Evolutionary conservation across 2,113 vertebrate species (phyloP).

Genomic region (Tychaedon coryphoeus): DNA sequence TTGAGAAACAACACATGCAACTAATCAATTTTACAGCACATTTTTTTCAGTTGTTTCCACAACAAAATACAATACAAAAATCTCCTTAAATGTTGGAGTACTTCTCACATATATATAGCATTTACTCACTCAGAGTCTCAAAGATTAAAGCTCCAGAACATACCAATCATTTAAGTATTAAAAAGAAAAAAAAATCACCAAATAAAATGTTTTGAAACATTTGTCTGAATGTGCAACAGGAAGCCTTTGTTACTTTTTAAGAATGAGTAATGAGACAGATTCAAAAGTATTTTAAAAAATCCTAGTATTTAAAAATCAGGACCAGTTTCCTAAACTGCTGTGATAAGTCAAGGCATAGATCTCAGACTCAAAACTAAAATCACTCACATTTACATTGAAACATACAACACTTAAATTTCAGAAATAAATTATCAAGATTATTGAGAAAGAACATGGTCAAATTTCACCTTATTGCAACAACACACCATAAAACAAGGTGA

Average conservation of each 20-base stretch:
- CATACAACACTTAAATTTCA: not conserved
- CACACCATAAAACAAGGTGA: not conserved
- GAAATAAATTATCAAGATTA: not conserved
- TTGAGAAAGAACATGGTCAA: not conserved
- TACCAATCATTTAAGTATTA: not conserved
- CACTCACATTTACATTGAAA: not conserved
- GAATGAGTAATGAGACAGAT: not conserved
- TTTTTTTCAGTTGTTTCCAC: not conserved
- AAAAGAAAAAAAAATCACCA: not conserved
- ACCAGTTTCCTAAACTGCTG: not conserved
- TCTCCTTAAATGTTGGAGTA: not conserved
- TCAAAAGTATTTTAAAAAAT: not conserved
- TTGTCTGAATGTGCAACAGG: not conserved
- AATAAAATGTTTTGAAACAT: not conserved
- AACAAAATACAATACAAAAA: not conserved
- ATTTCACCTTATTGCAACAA: not conserved
- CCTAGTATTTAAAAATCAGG: not conserved
- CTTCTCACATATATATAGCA: not conserved
- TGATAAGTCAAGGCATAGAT: not conserved
- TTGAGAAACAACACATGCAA: not conserved
- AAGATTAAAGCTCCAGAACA: not conserved
- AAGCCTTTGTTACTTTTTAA: not conserved
- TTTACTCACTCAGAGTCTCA: not conserved
- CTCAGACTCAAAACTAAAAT: not conserved
- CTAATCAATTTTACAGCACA: not conserved